Conservation (phyloP, 2,888 invertebrate species). For the Eupithecia centaureata region DNA sequence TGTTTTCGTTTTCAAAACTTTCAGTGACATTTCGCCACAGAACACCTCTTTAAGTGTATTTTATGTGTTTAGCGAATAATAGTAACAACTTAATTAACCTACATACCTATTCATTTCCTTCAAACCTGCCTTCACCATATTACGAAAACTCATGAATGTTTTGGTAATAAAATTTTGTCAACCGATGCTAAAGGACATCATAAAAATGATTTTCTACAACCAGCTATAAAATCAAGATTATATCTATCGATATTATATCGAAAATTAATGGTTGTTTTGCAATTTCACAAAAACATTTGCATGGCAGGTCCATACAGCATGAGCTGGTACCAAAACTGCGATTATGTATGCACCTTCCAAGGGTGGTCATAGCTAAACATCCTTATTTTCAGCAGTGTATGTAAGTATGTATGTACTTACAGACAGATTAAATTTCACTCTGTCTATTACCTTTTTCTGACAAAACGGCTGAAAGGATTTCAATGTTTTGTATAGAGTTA, state of each 20-base stretch:
- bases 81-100: slow-evolving; percentile 55
- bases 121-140: slow-evolving; percentile 48
- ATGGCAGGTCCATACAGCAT: too few relatives aligned
- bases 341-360: neutral
- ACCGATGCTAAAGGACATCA: slow-evolving; percentile 24
- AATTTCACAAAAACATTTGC: neutral
- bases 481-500: too few relatives aligned
- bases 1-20: neutral
- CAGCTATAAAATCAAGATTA: neutral
- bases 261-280: neutral
- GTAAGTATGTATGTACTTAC: too few relatives aligned
- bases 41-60: neutral
- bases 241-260: neutral
- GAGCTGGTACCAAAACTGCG: neutral
- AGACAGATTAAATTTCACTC: too few relatives aligned
- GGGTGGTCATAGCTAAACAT: neutral
- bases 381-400: too few relatives aligned
- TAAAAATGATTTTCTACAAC: slow-evolving; percentile 5
- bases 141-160: slow-evolving; percentile 53
- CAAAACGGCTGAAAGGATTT: too few relatives aligned
- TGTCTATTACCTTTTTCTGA: too few relatives aligned
- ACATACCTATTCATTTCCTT: slow-evolving; percentile 52
- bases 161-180: slow-evolving; percentile 43
- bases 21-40: neutral
- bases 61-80: slow-evolving; percentile 47